Evolutionary conservation across 2,113 vertebrate species (phyloP).

Genomic region (Tonatia bakeri): DNA sequence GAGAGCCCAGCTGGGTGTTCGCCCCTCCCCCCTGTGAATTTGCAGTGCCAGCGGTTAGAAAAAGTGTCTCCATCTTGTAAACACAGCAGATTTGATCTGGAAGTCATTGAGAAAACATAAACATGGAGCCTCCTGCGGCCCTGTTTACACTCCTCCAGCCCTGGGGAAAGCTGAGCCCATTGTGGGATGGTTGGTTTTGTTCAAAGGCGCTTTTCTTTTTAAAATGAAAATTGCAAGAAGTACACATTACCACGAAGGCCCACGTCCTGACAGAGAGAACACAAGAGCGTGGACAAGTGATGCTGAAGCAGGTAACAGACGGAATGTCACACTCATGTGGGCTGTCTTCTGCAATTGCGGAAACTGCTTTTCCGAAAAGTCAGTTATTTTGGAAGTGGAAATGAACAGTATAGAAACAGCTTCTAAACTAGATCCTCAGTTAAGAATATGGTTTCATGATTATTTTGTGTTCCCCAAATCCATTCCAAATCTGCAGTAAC

Average conservation of each 20-base stretch:
- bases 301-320: background rate
- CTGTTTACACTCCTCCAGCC: constrained; percentile 40
- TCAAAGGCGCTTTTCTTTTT: background rate
- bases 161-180: constrained; percentile 46
- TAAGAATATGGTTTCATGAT: background rate
- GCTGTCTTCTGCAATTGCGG: background rate
- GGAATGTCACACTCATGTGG: background rate
- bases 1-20: constrained; percentile 17
- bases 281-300: background rate
- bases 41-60: constrained; percentile 49
- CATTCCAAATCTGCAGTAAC: background rate
- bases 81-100: constrained; percentile 71
- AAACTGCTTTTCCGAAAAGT: background rate
- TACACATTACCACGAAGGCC: background rate
- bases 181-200: background rate
- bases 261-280: background rate
- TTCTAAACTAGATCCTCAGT: background rate
- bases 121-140: constrained; percentile 23
- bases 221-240: constrained; percentile 39
- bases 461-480: background rate
- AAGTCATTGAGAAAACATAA: constrained; percentile 75
- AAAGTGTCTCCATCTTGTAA: constrained; percentile 73
- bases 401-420: background rate
- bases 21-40: background rate
- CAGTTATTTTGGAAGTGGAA: constrained; percentile 44